Base-by-base conservation (phyloP, 1,140 invertebrate genomes). In the Bombyx mandarina region DNA sequence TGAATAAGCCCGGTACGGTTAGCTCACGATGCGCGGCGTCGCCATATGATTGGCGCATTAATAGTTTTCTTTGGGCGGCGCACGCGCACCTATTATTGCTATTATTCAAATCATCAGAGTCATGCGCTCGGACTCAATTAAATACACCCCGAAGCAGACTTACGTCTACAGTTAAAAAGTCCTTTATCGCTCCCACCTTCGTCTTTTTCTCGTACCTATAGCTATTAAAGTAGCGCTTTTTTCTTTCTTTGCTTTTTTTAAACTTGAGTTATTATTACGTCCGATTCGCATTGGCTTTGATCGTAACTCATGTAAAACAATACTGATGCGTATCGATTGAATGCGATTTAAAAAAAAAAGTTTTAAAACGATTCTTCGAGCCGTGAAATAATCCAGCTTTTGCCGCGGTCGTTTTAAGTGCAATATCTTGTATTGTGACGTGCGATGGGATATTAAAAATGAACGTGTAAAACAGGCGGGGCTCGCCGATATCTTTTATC, bases 271-370 rank as follows among this genome's bases (percentile, higher is more conserved):
- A 79, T 83, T 78, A 71, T 77, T 80, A 82, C 78, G 82, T 79
- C 75, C 73, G 70, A 62, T 59, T 73, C 62, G 68, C 61, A 77
- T 75, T 76, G 67, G 66, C 45, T 63, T 57, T 64, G 65, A 65
- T 76, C 73, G 75, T 81, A 78, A 82, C 73, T 81, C 76, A 78
- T 77, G 75, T 80, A 80, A 75, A 75, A 83, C 79, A 83, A 85
- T 80, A 75, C 75, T 58, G 79, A 83, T 80, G 79, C 73, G 61
- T 73, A 83, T 80, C 79, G 66, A 44, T 59, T 69, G 58, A 62
- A 72, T 71, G 68, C 68, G 75, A 81, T 81, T 77, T 35, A 35
- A 79, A 86, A 82, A 80, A 75, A 60, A 73, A 68, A 18, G 66
- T 73, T 73, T 73, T 71, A 76, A 80, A 80, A 77, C 64, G 52